Evolutionary conservation across 2,113 vertebrate species (phyloP), one percentile per base, ranked within the genome.

Genomic region (Corythoichthys intestinalis): DNA sequence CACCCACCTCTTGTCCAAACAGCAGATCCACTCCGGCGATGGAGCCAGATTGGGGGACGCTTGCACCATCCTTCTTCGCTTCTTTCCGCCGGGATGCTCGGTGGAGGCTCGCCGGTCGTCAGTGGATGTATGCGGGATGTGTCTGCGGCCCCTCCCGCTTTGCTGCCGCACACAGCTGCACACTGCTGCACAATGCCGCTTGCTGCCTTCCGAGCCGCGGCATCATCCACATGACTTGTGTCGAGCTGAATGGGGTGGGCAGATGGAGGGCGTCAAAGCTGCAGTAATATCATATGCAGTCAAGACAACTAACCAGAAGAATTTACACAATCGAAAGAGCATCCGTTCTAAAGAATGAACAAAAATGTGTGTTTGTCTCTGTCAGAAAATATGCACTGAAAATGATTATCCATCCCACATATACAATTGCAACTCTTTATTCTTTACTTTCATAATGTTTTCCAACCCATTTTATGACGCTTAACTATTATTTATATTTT

Each of bases 31-130:
- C 88, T 98, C 96, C 72, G 92, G 85, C 53, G 92, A 94, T 61
- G 94, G 93, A 63, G 93, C 90, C 74, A 93, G 86, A 80, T 93
- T 94, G 60, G 93, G 90, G 56, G 89, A 91, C 72, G 90, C 87
- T 89, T 94, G 94, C 83, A 94, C 94, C 83, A 95, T 58, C 96
- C 96, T 97, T 98, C 92, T 92, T 94, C 87, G 96, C 96, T 97
- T 97, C 92, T 92, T 94, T 87, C 85, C 87, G 4, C 82, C 86
- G 75, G 87, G 74, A 74, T 76, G 77, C 53, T 38, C 66, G 65
- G 6, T 9, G 47, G 9, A 41, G 71, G 80, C 76, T 71, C 73
- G 82, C 83, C 85, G 71, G 84, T 78, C 57, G 65, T 82, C 83
- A 76, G 85, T 83, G 84, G 83, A 88, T 82, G 77, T 79, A 71